Base-by-base conservation (phyloP, 2,113 vertebrate species). In the Scopus umbretta region DNA sequence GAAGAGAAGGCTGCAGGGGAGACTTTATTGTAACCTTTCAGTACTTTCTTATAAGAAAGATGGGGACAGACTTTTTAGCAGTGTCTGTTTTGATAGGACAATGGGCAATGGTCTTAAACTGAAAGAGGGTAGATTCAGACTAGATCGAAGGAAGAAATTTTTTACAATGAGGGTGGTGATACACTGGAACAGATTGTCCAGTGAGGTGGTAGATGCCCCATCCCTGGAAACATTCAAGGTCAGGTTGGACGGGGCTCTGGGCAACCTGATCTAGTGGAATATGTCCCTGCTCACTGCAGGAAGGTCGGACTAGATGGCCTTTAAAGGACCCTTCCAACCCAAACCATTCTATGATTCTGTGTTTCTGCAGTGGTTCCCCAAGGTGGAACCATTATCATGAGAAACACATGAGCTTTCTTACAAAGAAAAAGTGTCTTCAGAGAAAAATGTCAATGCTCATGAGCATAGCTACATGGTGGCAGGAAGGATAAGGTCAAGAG, bases 31-130 rank as follows among this genome's bases (percentile, higher is more conserved):
- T 1, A 4, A 36, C 25, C 16, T 62, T 19, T 18, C 36, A 40
- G 7, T 40, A 62, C 61, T 62, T 40, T 6, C 16, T 17, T 38
- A 27, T 40, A 62, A 27, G 25, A 62, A 62, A 27, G 61, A 16
- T 32, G 34, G 12, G 12, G 21, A 16, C 21, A 56, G 2, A 32
- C 12, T 81, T 47, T 15, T 68, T 47, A 38, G 11, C 1, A 52
- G 9, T 3, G 2, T 12, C 19, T 62, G 19, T 40, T 8, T 22
- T 0, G 1, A 20, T 9, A 42, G 23, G 66, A 62, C 30, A n/a
- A 43, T 8, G 8, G 10, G 6, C 5, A 21, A 32, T 55, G 14
- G 21, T 17, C 38, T 84, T 53, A 38, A 53, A 53, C 26, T 73
- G 15, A 62, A 72, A 18, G 30, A 40, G 15, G 25, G 25, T 7